These are phyloP conservation scores for Calephelis perditalis DNA, from an alignment of 2,888 invertebrate genomes.

Conservation along the genomic window DNA sequence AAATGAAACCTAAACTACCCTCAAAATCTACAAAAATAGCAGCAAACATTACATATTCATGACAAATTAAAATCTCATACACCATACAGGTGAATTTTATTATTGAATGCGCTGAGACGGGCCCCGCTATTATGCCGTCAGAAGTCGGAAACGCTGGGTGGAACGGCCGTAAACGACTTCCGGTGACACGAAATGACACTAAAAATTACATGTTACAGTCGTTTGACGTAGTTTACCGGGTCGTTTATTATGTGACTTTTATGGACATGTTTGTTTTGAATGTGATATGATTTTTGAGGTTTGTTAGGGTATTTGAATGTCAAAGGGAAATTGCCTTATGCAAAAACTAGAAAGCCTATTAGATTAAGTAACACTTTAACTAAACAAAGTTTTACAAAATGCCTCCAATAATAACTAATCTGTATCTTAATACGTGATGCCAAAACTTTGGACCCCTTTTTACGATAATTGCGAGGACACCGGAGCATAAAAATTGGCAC, in stretches of 20 bases:
- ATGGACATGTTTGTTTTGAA: not conserved
- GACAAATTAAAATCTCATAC: slow-evolving; percentile 1
- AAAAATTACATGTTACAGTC: slow-evolving; percentile 18
- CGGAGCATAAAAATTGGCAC: too few species aligned
- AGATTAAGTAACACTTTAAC: too few species aligned
- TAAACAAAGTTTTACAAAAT: too few species aligned
- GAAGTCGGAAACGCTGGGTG: slow-evolving; percentile 17
- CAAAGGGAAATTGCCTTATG: too few species aligned
- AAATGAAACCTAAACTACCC: not conserved
- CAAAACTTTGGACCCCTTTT: too few species aligned
- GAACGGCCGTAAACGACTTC: slow-evolving; percentile 21
- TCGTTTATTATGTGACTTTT: slow-evolving; percentile 1
- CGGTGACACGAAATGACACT: slow-evolving; percentile 23
- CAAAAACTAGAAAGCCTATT: too few species aligned
- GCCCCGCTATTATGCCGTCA: slow-evolving; percentile 36
- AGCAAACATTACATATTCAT: slow-evolving; percentile 3
- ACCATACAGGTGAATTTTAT: not conserved
- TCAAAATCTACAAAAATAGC: not conserved
- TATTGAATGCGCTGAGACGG: slow-evolving; percentile 29
- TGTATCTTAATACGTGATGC: too few species aligned
- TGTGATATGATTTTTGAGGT: too few species aligned
- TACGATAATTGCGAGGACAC: too few species aligned
- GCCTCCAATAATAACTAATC: too few species aligned
- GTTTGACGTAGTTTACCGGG: slow-evolving; percentile 7
- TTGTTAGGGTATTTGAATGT: too few species aligned